Base-by-base conservation (phyloP, 1,140 invertebrate species). In the Microvelia longipes region DNA sequence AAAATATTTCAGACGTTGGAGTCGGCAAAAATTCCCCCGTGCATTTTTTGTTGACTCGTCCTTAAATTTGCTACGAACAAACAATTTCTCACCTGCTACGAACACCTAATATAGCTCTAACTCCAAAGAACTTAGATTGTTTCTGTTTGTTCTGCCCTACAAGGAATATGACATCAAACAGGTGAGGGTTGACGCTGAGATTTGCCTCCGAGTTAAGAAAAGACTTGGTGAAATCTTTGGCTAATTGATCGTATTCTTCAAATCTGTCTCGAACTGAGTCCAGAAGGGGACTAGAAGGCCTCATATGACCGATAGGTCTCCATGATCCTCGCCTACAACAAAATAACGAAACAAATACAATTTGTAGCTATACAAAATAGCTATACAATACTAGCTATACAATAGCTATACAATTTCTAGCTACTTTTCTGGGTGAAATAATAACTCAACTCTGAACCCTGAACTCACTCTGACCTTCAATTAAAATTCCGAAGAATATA, bases 251-350 rank as follows among this genome's bases (percentile, higher is more conserved):
- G 78, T 95, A 94, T 77, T 94, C 92, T 82, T 96, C 93, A 77
- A 95, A 95, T 75, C 92, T 87, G 80, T 94, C 91, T 73, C 93
- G 82, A 13, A 96, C 93, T 1, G 92, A 94, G 78, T 96, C 94
- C 71, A 96, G 82, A 28, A 96, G 82, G 1, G 94, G 94, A 29
- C 92, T 94, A 0, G 92, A 95, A 0, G 93, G 93, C 77, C 93
- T 81, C 92, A 95, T 93, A 79, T 96, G 93, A 64, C 93, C 93
- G 71, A 96, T 96, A 1, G 93, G 93, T 74, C 93, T 84, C 93
- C 93, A 96, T 1, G 93, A 95, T 70, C 91, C 92, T 81, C 87
- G 81, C 73, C 86, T 86, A 71, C 1, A 74, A 78, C 35, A 71
- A 0, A 70, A 66, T 28, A 15, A 68, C 28, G 28, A 26, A 70